These are phyloP conservation scores for Alloscopus bannaensis DNA, from an alignment of 2,888 invertebrate species.

Conservation along the genomic window DNA sequence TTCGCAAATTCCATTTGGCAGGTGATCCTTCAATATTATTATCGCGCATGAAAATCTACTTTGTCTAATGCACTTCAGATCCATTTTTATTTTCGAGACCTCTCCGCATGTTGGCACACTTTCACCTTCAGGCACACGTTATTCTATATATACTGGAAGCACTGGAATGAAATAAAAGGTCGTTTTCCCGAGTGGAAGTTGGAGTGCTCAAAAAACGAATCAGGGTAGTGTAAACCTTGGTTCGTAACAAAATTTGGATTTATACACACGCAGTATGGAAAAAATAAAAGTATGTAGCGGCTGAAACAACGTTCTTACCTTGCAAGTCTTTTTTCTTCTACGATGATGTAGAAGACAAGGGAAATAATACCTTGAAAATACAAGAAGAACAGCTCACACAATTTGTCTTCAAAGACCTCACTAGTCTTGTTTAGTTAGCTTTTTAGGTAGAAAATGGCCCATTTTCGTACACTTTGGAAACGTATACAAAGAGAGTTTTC, in stretches of 20 bases:
- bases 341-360: not conserved
- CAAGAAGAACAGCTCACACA: slow-evolving; percentile 54
- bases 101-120: not conserved
- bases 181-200: not conserved
- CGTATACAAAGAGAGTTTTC: too few species aligned
- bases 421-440: slow-evolving; percentile 27
- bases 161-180: slow-evolving; percentile 26
- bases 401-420: slow-evolving; percentile 51
- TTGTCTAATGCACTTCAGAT: slow-evolving; percentile 29
- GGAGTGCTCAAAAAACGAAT: too few species aligned
- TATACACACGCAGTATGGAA: slow-evolving; percentile 7
- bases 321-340: slow-evolving; percentile 25
- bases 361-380: slow-evolving; percentile 46
- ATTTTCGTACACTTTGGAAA: slow-evolving; percentile 32
- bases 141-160: not conserved
- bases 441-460: slow-evolving; percentile 34
- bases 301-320: slow-evolving; percentile 42
- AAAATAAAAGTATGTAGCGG: too few species aligned
- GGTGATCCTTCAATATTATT: slow-evolving; percentile 41
- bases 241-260: too few species aligned
- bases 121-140: not conserved
- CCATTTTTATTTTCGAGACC: slow-evolving; percentile 20
- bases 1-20: slow-evolving; percentile 39
- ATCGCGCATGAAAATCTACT: slow-evolving; percentile 31
- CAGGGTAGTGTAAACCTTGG: too few species aligned